These are phyloP conservation scores for Montifringilla adamsi DNA, from an alignment of 2,113 vertebrate species.

Conservation along the genomic window DNA sequence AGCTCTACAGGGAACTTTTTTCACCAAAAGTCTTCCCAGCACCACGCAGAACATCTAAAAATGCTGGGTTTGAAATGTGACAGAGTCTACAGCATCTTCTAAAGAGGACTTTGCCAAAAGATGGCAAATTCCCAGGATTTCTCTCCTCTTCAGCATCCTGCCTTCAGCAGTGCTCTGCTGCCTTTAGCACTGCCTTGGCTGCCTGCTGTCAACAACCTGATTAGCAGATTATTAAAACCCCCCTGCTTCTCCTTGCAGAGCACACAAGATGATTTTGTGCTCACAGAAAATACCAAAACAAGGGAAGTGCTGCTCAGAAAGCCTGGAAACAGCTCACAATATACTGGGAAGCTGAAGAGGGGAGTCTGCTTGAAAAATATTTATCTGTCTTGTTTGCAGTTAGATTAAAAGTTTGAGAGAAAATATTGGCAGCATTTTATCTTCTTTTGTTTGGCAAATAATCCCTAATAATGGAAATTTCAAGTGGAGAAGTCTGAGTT, in stretches of 20 bases:
- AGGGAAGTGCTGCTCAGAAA: not conserved
- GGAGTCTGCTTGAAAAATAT: not conserved
- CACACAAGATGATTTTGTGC: not conserved
- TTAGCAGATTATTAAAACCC: not conserved
- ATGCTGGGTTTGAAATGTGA: not conserved
- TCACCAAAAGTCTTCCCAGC: not conserved
- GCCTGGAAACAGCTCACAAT: not conserved
- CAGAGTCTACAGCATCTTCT: not conserved
- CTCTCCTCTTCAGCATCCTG: not conserved
- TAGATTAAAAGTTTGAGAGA: slow-evolving; percentile 22
- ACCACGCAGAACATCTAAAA: accelerated
- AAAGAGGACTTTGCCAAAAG: not conserved
- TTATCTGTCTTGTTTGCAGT: slow-evolving; percentile 24
- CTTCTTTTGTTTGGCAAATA: slow-evolving; percentile 25
- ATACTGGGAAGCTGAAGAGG: not conserved
- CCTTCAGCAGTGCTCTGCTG: not conserved
- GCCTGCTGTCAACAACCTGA: not conserved
- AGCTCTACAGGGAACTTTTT: not conserved
- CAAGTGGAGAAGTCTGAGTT: not conserved
- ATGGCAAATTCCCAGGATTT: not conserved
- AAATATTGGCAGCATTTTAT: slow-evolving; percentile 17
- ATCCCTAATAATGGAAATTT: not conserved
- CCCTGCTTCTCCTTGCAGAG: not conserved
- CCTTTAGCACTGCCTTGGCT: not conserved
- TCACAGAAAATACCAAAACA: not conserved